Evolutionary conservation across 2,113 vertebrate genomes (phyloP).

Genomic region (Pantherophis guttatus): DNA sequence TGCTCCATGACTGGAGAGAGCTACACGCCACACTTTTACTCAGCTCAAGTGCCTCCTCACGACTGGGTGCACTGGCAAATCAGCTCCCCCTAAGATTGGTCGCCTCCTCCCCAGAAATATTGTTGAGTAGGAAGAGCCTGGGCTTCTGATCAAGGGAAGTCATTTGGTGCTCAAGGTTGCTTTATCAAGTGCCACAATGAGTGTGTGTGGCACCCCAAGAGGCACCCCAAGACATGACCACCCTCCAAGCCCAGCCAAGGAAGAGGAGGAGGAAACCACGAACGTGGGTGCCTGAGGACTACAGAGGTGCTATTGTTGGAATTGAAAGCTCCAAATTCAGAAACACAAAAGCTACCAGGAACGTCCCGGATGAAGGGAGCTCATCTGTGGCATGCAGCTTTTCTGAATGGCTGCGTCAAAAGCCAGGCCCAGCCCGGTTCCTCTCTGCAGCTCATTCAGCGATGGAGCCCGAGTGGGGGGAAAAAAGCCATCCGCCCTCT

Average conservation of each 20-base stretch:
- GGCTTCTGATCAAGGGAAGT: neutral
- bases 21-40: neutral
- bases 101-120: neutral
- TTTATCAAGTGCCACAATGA: neutral
- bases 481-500: neutral
- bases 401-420: neutral
- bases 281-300: neutral
- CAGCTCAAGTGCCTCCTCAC: neutral
- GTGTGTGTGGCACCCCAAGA: neutral
- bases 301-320: neutral
- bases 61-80: neutral
- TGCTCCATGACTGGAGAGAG: neutral
- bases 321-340: neutral
- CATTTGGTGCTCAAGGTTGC: neutral
- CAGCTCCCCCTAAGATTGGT: neutral
- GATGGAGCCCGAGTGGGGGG: neutral
- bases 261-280: neutral
- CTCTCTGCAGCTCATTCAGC: neutral
- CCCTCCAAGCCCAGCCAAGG: neutral
- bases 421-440: neutral
- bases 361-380: neutral
- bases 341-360: neutral
- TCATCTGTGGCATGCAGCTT: neutral
- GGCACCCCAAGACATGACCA: neutral
- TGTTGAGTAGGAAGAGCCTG: neutral